phyloP scores from a whole-genome alignment of 1,140 invertebrate genomes.

The Drosophila subobscura region DNA sequence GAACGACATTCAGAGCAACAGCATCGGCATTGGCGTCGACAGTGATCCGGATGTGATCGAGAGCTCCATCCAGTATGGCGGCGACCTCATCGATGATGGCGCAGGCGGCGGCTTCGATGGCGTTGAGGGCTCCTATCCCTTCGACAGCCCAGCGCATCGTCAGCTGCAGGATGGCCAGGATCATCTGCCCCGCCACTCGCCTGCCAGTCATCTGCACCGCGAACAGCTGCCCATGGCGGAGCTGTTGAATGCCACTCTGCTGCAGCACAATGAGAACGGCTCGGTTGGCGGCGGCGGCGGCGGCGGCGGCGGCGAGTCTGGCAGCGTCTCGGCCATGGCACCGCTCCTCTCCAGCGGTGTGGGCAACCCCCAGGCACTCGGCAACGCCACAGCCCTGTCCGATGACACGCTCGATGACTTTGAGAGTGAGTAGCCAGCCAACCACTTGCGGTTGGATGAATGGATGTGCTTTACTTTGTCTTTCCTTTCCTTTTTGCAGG shows the following conservation, averaged over 20 bases:
- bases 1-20: conserved; percentile 62
- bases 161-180: conserved; percentile 31
- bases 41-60: conserved; percentile 57
- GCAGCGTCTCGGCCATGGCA: conserved; percentile 59
- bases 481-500: conserved; percentile 20
- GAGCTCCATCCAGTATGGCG: conserved; percentile 79
- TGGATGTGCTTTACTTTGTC: neutral
- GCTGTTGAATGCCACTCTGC: conserved; percentile 62
- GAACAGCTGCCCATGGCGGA: conserved; percentile 71
- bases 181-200: conserved; percentile 3
- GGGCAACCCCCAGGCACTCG: conserved; percentile 32
- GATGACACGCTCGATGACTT: conserved; percentile 57
- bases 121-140: conserved; percentile 78
- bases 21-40: conserved; percentile 36
- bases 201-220: conserved; percentile 65
- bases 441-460: too few relatives aligned
- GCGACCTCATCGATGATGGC: conserved; percentile 77
- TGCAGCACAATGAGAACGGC: conserved; percentile 41
- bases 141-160: conserved; percentile 63
- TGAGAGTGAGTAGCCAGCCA: conserved; percentile 63
- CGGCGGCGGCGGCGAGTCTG: too few relatives aligned
- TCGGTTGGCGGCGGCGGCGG: neutral
- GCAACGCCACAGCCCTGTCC: conserved; percentile 59
- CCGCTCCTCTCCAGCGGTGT: conserved; percentile 40
- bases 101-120: conserved; percentile 78